These are phyloP conservation scores for Pristiophorus japonicus DNA, from an alignment of 2,113 vertebrate species.

Conservation along the genomic window DNA sequence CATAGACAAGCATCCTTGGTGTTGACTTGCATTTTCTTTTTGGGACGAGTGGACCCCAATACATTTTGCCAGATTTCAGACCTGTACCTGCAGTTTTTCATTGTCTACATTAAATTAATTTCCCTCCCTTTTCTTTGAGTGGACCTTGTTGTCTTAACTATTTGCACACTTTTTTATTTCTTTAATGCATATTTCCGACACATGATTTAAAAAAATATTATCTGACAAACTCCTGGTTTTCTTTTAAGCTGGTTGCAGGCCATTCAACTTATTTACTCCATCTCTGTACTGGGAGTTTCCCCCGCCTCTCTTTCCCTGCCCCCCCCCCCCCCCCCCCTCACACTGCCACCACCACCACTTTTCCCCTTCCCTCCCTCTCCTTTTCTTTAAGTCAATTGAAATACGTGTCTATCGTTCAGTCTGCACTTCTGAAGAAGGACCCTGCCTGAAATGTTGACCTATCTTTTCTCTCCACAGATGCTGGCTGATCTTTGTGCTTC, in stretches of 20 bases:
- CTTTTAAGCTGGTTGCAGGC: background rate
- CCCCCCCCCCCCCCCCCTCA: too few relatives aligned
- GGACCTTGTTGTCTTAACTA: too few relatives aligned
- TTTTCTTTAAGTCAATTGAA: background rate
- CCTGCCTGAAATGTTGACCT: background rate
- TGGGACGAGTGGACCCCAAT: too few relatives aligned
- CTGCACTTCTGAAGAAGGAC: background rate
- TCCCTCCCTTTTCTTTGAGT: too few relatives aligned
- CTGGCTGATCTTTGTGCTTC: background rate
- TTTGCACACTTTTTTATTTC: background rate
- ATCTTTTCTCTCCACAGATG: background rate
- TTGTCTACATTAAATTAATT: too few relatives aligned
- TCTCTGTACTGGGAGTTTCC: background rate
- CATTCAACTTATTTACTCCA: background rate
- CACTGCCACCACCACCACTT: too few relatives aligned
- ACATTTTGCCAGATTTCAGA: too few relatives aligned
- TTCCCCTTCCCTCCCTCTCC: background rate
- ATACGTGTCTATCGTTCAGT: background rate
- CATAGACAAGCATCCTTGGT: too few relatives aligned
- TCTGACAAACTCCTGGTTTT: background rate
- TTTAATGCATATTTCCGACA: background rate
- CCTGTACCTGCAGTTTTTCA: too few relatives aligned
- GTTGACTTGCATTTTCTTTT: too few relatives aligned
- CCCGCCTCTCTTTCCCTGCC: too few relatives aligned
- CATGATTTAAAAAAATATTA: background rate